Percentiles rank a stretch among this genome's conserved stretches.
Conservation (phyloP, 2,113 vertebrate species). For the Perccottus glenii region DNA sequence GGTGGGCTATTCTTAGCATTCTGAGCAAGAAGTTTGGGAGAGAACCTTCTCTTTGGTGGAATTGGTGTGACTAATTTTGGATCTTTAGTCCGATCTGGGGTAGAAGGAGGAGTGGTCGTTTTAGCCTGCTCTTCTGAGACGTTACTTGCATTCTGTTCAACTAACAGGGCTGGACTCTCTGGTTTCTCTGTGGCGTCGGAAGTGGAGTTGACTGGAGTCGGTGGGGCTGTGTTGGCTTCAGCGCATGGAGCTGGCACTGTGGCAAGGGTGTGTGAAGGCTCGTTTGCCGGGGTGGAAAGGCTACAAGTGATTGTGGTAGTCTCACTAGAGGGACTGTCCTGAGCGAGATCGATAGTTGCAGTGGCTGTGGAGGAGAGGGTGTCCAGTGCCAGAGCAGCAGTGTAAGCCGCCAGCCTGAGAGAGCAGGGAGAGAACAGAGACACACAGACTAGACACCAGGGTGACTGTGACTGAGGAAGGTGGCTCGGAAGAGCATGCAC, state of each 20-base stretch:
- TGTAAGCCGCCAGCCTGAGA: conserved; percentile 91
- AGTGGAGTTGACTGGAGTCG: conserved; percentile 47
- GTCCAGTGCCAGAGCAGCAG: conserved; percentile 90
- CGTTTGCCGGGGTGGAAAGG: conserved; percentile 85
- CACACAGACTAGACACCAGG: conserved; percentile 79
- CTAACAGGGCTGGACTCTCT: conserved; percentile 84
- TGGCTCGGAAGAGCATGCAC: conserved; percentile 65
- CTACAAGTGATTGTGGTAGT: conserved; percentile 95
- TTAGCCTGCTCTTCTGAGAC: conserved; percentile 65
- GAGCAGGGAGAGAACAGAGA: conserved; percentile 89
- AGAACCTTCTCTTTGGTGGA: conserved; percentile 71
- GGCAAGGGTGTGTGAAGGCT: conserved; percentile 74
- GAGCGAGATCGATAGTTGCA: conserved; percentile 93
- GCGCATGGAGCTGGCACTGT: conserved; percentile 75
- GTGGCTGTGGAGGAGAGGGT: conserved; percentile 95
- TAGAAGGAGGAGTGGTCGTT: conserved; percentile 76
- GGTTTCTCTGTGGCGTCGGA: conserved; percentile 50
- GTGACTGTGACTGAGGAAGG: conserved; percentile 74
- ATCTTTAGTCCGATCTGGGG: conserved; percentile 71
- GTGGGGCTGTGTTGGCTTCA: conserved; percentile 65
- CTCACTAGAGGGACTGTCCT: conserved; percentile 97
- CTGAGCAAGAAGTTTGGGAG: conserved; percentile 67
- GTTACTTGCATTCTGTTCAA: conserved; percentile 81
- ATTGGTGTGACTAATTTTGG: conserved; percentile 68
- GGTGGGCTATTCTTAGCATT: conserved; percentile 66